Conservation (phyloP, 2,113 vertebrate species). For the Catharus minimus region DNA sequence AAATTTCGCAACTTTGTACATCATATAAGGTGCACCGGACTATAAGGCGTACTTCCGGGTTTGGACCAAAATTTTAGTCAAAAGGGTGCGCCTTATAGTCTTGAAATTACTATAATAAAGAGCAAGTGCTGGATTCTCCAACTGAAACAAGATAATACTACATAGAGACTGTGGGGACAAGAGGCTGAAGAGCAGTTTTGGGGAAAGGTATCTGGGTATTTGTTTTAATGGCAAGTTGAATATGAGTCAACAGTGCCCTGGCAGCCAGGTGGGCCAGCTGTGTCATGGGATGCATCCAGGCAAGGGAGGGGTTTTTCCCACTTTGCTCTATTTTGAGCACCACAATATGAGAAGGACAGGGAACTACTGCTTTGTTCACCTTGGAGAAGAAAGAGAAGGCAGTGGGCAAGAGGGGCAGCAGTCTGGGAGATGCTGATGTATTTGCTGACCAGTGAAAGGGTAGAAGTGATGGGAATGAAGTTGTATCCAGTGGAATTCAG, state of each 20-base stretch:
- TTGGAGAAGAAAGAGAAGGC: neutral
- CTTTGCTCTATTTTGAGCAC: neutral
- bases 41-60: no score
- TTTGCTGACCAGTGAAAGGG: neutral
- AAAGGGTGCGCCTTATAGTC: no score
- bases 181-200: neutral
- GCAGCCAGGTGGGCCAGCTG: accelerated
- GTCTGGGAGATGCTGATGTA: neutral
- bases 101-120: neutral
- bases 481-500: neutral
- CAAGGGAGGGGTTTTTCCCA: neutral
- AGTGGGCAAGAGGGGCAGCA: accelerated
- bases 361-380: neutral
- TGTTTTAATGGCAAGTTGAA: neutral
- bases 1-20: no score
- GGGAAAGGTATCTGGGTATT: neutral
- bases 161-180: neutral
- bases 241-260: neutral
- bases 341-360: no score
- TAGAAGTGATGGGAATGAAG: neutral
- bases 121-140: neutral
- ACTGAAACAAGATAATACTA: neutral
- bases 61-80: no score
- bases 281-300: neutral
- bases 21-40: no score